phyloP scores from a whole-genome alignment of 2,113 vertebrate genomes.

The Balaenoptera acutorostrata region DNA sequence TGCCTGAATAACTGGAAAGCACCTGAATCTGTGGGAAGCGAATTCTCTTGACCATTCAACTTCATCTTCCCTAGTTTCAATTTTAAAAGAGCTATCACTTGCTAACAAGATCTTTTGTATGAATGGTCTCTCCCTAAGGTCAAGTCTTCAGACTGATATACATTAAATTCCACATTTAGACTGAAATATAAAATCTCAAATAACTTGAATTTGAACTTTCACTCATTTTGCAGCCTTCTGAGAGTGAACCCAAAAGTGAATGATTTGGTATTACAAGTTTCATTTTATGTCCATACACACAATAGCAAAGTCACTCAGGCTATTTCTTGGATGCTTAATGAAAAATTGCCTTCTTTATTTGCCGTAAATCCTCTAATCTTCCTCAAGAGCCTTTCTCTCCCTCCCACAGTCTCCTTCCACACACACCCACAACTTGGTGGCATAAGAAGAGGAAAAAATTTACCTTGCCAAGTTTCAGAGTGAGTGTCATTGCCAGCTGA shows the following conservation, averaged over 20 bases:
- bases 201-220: not conserved
- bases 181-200: not conserved
- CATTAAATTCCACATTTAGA: not conserved
- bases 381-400: not conserved
- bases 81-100: not conserved
- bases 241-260: not conserved
- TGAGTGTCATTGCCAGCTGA: not conserved
- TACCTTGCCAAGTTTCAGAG: not conserved
- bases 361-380: not conserved
- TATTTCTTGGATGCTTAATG: not conserved
- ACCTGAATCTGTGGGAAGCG: not conserved
- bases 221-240: not conserved
- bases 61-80: not conserved
- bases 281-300: not conserved
- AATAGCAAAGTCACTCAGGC: not conserved
- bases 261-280: not conserved
- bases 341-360: not conserved
- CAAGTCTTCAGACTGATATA: not conserved
- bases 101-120: not conserved
- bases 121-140: not conserved
- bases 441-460: not conserved
- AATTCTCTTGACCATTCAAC: not conserved
- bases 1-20: not conserved
- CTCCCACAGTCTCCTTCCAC: not conserved
- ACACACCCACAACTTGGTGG: not conserved